Base-by-base conservation (phyloP, 2,888 invertebrate species). In the Drosophila prolongata region DNA sequence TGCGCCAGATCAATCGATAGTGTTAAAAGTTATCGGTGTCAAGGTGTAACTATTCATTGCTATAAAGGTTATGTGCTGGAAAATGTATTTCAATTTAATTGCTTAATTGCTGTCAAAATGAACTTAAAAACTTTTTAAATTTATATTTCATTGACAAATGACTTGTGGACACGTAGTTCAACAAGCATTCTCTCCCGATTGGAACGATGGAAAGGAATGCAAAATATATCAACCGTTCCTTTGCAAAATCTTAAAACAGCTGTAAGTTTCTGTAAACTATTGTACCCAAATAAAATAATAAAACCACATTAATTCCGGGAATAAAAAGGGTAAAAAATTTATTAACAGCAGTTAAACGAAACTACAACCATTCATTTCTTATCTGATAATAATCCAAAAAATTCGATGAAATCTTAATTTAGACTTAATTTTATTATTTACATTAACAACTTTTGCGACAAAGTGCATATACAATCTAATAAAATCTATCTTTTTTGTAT, bases 401-500 rank as follows among this genome's bases (percentile, higher is more conserved):
- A 53, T 64, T 62, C 64, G 65, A 27, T 40, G 27, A 6, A 35
- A 24, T 40, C 64, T 47, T 66, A 66, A 53, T 47, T 47, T 66
- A 66, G 46, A 27, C 65, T 66, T 62, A 66, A 46, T 40, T 47
- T 16, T 27, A 53, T 35, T 66, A 66, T 66, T 40, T 66, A 66
- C 62, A 66, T 40, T 42, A 47, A 62, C 46, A 62, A 64, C 64
- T 62, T 66, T 62, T 62, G 65, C 52, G 64, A 66, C 64, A 66
- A 46, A 60, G 60, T 46, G 16, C 38, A 53, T 34, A 52, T 62
- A 62, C 19, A 35, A 53, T 27, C 64, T 62, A 66, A 53, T 66
- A 66, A 66, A 66, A 66, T 66, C 65, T 66, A 66, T 40, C 47
- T 53, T 52, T 53, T 62, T 66, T 70, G 52, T 52, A 71, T 62